Percentiles rank a stretch among this genome's conserved stretches.
Evolutionary conservation across 2,113 vertebrate species (phyloP).

Genomic region (Pica pica): DNA sequence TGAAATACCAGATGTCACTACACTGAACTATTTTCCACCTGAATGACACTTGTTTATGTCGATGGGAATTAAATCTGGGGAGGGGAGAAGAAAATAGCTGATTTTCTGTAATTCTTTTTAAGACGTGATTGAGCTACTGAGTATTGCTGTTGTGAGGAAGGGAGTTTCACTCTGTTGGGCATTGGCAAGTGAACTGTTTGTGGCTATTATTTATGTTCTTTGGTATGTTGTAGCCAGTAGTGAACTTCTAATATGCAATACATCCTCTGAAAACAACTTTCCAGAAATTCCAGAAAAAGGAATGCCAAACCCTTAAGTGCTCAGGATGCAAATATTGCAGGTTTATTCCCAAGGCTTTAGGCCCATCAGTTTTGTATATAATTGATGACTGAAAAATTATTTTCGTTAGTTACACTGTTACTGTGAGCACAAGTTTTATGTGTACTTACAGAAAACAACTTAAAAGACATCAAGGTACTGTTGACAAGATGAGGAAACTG

Average conservation of each 20-base stretch:
- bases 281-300: constrained; percentile 41
- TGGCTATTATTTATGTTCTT: neutral
- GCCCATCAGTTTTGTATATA: neutral
- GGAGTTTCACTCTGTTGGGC: constrained; percentile 2
- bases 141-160: constrained; percentile 16
- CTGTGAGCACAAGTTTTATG: neutral
- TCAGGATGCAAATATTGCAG: constrained; percentile 13
- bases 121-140: constrained; percentile 58
- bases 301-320: constrained; percentile 40
- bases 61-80: constrained; percentile 50
- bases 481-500: neutral
- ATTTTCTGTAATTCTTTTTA: constrained; percentile 46
- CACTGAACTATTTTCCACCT: constrained; percentile 33
- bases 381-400: neutral
- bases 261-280: constrained; percentile 63
- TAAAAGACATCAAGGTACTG: neutral
- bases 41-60: constrained; percentile 18
- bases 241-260: constrained; percentile 53
- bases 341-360: constrained; percentile 8
- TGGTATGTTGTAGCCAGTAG: constrained; percentile 43
- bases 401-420: neutral
- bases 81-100: constrained; percentile 17
- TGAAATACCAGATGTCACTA: constrained; percentile 52
- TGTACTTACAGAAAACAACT: neutral
- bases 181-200: constrained; percentile 38